phyloP scores from a whole-genome alignment of 2,888 invertebrate genomes.

The Epinotia ramella region DNA sequence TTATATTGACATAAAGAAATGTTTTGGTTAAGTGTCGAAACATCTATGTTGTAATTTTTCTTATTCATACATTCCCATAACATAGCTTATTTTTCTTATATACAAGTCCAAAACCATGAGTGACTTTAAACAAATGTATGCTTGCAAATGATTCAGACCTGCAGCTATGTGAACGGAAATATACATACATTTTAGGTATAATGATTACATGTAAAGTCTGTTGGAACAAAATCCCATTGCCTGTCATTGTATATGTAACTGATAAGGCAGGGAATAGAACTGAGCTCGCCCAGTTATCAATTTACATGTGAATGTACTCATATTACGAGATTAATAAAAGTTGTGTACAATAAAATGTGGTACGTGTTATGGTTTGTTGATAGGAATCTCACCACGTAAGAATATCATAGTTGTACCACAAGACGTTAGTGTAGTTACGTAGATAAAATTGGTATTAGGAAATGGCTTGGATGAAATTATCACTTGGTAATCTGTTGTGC shows the following conservation, averaged over 20 bases:
- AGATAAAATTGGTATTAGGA: constrained; percentile 38
- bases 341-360: constrained; percentile 36
- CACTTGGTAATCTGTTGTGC: constrained; percentile 50
- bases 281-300: constrained; percentile 40
- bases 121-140: constrained; percentile 32
- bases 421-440: constrained; percentile 34
- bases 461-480: constrained; percentile 34
- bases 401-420: constrained; percentile 36
- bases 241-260: constrained; percentile 15
- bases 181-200: constrained; percentile 29
- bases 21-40: constrained; percentile 18
- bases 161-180: constrained; percentile 19
- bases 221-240: constrained; percentile 35
- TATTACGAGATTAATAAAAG: constrained; percentile 42
- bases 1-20: constrained; percentile 16
- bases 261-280: constrained; percentile 34
- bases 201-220: constrained; percentile 26
- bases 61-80: constrained; percentile 42
- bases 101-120: constrained; percentile 26
- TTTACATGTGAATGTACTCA: constrained; percentile 42
- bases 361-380: constrained; percentile 38
- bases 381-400: constrained; percentile 42
- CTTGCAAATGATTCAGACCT: constrained; percentile 30
- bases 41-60: constrained; percentile 26
- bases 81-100: constrained; percentile 28